Percentiles rank a stretch among this genome's conserved stretches.
Conservation (phyloP, 2,797 vertebrate genomes). For the Anas capensis region DNA sequence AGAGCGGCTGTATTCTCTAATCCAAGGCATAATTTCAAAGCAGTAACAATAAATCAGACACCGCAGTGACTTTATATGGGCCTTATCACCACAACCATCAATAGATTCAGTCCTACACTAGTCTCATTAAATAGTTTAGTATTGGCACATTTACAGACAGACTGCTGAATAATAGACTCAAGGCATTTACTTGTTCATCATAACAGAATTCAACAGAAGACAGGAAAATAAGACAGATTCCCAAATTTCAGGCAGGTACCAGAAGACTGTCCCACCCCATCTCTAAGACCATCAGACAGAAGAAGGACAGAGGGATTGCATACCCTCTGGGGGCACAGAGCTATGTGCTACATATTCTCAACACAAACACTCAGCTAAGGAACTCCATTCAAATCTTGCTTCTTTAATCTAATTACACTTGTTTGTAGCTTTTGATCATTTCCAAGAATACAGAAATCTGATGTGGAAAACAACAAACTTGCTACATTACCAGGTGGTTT, state of each 20-base stretch:
- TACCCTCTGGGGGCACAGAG: rapidly evolving
- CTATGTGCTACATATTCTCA: neutral
- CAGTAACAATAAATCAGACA: neutral
- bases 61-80: neutral
- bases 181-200: neutral
- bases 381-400: neutral
- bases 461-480: neutral
- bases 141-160: neutral
- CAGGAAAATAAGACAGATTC: neutral
- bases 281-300: rapidly evolving
- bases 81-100: neutral
- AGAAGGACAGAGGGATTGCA: neutral
- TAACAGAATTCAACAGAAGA: neutral
- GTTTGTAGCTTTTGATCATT: neutral
- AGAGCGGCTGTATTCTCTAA: neutral
- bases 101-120: neutral
- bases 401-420: neutral
- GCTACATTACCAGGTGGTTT: neutral
- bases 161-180: rapidly evolving
- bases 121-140: neutral
- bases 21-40: neutral
- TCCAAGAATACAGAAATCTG: neutral
- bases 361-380: neutral
- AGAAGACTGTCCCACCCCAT: neutral
- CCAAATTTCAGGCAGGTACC: neutral